Base-by-base conservation (phyloP, 2,888 invertebrate genomes). In the Patella pellucida region DNA sequence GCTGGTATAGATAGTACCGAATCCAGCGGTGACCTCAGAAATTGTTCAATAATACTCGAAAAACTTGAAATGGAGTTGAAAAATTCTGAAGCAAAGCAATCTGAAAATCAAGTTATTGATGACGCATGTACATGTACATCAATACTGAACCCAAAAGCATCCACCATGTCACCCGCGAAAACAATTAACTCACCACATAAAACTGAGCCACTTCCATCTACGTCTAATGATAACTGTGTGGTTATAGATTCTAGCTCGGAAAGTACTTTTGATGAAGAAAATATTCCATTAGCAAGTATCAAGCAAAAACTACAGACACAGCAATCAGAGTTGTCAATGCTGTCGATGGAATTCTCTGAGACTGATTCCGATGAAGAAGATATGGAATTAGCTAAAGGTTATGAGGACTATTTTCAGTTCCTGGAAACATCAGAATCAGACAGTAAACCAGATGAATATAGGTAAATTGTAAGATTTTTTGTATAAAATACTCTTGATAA, bases 21-120 rank as follows among this genome's bases (percentile, higher is more conserved):
- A 14, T 73, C 76, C 16, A 75, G 71, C 15, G 68, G 67, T 31
- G 41, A 62, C 2, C 75, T 81, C 0, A 82, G 78, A 74, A 76
- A 80, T 16, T 82, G 83, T 50, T 79, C 74, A 50, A 78, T 81
- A 2, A 72, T 74, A 12, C 31, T 84, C 52, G 77, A 83, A 23
- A 79, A 77, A 71, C 73, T 85, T 31, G 82, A 82, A 50, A 23
- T 62, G 14, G 76, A 76, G 15, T 27, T 50, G 41, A 31, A 72
- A 68, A 52, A 54, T 51, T 31, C 41, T 19, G n/a, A 54, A 68
- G n/a, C 69, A 15, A 16, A 51, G 23, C 67, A 67, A 27, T 56
- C 31, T 11, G 14, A 74, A 41, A 50, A 27, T 54, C 27, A 71
- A 50, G 19, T 31, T 2, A 52, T 52, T 19, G 62, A 69, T 41